Percentiles rank a stretch among this genome's conserved stretches.
Conservation (phyloP, 2,113 vertebrate genomes). For the Solenodon paradoxus region DNA sequence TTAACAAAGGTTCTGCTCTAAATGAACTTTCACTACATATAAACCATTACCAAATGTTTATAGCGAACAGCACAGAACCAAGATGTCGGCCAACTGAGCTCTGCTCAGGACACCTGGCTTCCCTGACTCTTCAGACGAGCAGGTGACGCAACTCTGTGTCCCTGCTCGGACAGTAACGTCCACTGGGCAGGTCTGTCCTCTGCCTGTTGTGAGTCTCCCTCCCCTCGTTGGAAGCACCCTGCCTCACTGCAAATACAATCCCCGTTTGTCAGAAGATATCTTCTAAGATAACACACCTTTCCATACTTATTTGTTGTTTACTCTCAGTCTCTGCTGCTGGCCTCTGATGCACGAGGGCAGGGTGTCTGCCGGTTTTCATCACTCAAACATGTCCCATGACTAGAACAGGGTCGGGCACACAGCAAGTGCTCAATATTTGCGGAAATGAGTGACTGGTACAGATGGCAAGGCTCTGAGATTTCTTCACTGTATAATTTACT, state of each 20-base stretch:
- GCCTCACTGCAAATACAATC: too few species aligned
- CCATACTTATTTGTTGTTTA: background rate
- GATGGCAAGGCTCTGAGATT: background rate
- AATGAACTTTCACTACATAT: background rate
- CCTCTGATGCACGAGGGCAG: fast-evolving
- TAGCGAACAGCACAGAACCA: background rate
- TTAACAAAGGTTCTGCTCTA: background rate
- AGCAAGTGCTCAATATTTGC: background rate
- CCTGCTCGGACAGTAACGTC: background rate
- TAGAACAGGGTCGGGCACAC: background rate
- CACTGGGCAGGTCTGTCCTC: background rate
- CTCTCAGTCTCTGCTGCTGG: background rate
- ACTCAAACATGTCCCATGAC: background rate
- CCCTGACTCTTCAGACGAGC: background rate
- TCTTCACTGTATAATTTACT: background rate
- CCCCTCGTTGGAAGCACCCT: too few species aligned
- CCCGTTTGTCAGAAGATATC: background rate
- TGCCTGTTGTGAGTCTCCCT: background rate
- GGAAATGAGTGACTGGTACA: background rate
- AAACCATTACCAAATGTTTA: background rate
- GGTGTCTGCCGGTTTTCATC: background rate
- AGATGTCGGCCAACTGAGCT: background rate
- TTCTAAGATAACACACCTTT: background rate
- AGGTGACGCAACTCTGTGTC: background rate
- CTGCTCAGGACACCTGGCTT: background rate